Evolutionary conservation across 2,888 invertebrate species (phyloP).

Genomic region (Tubulanus polymorphus): DNA sequence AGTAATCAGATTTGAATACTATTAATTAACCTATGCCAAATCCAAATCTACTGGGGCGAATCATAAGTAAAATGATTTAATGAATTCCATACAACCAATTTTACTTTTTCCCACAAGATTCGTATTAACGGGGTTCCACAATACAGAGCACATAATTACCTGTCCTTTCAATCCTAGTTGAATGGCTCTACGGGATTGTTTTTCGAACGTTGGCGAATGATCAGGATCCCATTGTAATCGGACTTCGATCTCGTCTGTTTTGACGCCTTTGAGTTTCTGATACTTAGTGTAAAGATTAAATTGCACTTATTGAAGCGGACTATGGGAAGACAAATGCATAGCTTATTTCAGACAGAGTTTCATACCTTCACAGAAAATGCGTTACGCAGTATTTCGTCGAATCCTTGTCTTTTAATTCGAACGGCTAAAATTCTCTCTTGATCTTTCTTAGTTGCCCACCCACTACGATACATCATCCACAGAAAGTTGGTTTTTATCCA

Average conservation of each 20-base stretch:
- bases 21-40: no score
- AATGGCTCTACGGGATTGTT: slow-evolving; percentile 28
- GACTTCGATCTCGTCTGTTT: slow-evolving; percentile 24
- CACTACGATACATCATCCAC: slow-evolving; percentile 50
- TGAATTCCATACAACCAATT: no score
- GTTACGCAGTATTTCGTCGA: slow-evolving; percentile 32
- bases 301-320: not conserved
- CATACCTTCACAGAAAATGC: slow-evolving; percentile 29
- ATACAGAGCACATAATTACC: slow-evolving; percentile 14
- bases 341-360: no score
- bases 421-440: slow-evolving; percentile 40
- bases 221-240: slow-evolving; percentile 47
- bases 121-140: not conserved
- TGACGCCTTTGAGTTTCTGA: slow-evolving; percentile 23
- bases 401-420: slow-evolving; percentile 28
- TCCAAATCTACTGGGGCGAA: no score
- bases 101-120: no score
- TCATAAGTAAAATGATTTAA: no score
- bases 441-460: slow-evolving; percentile 38
- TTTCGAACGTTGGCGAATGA: slow-evolving; percentile 27
- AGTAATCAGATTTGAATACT: no score
- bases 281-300: slow-evolving; percentile 1
- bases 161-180: slow-evolving; percentile 35
- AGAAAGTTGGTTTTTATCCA: slow-evolving; percentile 49
- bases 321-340: no score